phyloP scores from a whole-genome alignment of 2,797 vertebrate species.

The Acanthiza pusilla region DNA sequence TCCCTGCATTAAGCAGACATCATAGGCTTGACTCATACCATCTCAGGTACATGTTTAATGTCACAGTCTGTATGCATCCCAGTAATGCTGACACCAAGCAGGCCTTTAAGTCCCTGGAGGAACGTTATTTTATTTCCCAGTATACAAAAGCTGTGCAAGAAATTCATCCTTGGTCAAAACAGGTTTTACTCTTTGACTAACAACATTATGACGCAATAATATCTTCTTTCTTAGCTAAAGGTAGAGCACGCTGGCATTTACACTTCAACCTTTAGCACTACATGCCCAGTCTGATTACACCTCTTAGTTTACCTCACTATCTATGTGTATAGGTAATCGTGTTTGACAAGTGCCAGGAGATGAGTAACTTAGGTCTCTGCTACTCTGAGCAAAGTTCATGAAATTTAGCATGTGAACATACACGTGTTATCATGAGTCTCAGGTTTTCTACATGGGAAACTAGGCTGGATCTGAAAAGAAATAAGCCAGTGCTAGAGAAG shows the following conservation, averaged over 20 bases:
- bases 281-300: neutral
- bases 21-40: neutral
- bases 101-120: neutral
- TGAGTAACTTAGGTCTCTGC: neutral
- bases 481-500: neutral
- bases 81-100: neutral
- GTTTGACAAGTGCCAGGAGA: neutral
- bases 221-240: neutral
- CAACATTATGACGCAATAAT: neutral
- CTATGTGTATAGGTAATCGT: neutral
- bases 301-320: neutral
- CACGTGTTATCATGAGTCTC: fast-evolving
- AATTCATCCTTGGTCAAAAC: neutral
- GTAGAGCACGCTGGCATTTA: neutral
- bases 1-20: neutral
- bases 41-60: fast-evolving
- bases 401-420: neutral
- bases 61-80: neutral
- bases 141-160: neutral
- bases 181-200: neutral
- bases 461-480: neutral
- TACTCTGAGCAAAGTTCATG: conserved; percentile 14
- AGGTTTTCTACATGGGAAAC: neutral
- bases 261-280: neutral
- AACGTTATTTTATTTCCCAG: neutral